phyloP scores from a whole-genome alignment of 2,113 vertebrate genomes.

The Neogobius melanostomus region DNA sequence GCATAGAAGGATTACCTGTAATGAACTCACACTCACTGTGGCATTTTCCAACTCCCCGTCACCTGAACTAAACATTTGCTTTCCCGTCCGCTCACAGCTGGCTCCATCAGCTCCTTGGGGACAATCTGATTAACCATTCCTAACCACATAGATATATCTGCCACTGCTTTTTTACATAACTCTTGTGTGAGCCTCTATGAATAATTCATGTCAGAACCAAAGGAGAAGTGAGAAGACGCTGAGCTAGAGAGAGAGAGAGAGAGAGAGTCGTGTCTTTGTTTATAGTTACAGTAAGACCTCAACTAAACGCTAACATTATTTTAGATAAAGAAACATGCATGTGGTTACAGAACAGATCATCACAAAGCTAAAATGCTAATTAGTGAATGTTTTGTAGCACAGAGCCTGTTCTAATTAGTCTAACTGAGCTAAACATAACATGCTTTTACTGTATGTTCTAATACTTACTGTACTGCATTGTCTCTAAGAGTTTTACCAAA shows the following conservation, averaged over 20 bases:
- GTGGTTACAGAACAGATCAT: not conserved
- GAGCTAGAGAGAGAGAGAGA: conserved; percentile 20
- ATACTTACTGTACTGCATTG: not conserved
- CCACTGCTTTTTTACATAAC: conserved; percentile 68
- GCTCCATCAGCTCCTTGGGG: conserved; percentile 58
- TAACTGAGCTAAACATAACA: not conserved
- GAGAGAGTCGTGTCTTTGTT: conserved; percentile 40
- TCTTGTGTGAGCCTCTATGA: conserved; percentile 63
- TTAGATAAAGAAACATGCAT: conserved; percentile 4
- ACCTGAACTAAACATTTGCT: conserved; percentile 40
- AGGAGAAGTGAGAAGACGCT: conserved; percentile 57
- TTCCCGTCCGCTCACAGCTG: conserved; percentile 37
- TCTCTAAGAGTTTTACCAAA: not conserved
- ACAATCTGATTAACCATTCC: conserved; percentile 67
- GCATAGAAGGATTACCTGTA: too few species aligned
- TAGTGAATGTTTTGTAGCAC: not conserved
- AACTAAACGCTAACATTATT: conserved; percentile 43
- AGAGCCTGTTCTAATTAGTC: not conserved
- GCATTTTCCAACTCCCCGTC: not conserved
- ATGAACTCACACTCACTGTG: too few species aligned
- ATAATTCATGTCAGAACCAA: conserved; percentile 63
- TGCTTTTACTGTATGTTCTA: not conserved
- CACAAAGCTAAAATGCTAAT: not conserved
- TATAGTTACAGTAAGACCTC: conserved; percentile 39
- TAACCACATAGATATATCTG: conserved; percentile 59